Percentiles rank a stretch among this genome's conserved stretches.
These are phyloP conservation scores for Drosophila dunni DNA, from an alignment of 1,140 invertebrate genomes.

Conservation along the genomic window DNA sequence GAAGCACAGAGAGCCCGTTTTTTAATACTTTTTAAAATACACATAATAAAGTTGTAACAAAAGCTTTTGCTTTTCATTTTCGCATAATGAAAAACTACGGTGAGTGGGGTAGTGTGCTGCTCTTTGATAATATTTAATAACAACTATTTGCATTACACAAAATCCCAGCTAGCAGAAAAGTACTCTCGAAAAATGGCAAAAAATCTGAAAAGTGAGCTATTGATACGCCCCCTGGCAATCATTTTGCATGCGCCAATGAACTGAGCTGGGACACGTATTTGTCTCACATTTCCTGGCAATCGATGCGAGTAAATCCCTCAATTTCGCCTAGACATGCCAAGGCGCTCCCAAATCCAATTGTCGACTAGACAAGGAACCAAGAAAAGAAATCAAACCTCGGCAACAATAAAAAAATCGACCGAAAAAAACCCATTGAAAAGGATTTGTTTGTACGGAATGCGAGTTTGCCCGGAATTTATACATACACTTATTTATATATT, in stretches of 20 bases:
- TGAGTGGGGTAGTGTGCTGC: not conserved
- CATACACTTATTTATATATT: constrained; percentile 69
- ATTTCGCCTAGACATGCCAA: constrained; percentile 44
- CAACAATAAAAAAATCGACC: constrained; percentile 43
- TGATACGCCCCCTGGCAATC: constrained; percentile 61
- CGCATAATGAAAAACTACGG: constrained; percentile 5
- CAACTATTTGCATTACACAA: constrained; percentile 39
- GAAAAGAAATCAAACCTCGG: constrained; percentile 1
- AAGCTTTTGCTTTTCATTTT: constrained; percentile 18
- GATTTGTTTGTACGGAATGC: constrained; percentile 64
- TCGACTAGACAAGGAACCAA: constrained; percentile 66
- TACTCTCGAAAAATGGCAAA: constrained; percentile 9
- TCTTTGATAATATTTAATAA: constrained; percentile 39
- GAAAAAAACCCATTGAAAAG: constrained; percentile 66
- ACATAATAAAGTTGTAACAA: constrained; percentile 63
- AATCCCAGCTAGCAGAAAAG: constrained; percentile 9
- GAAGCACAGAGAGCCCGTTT: not conserved
- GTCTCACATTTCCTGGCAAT: constrained; percentile 43
- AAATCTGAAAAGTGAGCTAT: constrained; percentile 28
- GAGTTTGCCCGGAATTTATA: constrained; percentile 61
- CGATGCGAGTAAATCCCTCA: constrained; percentile 53
- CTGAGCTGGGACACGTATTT: constrained; percentile 65
- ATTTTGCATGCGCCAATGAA: constrained; percentile 75
- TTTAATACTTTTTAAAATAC: constrained; percentile 18
- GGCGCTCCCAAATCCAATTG: constrained; percentile 59